A percentile compares a stretch with the other conserved stretches of the same genome.
Conservation (phyloP, 1,140 invertebrate species). For the Tenebrio molitor region DNA sequence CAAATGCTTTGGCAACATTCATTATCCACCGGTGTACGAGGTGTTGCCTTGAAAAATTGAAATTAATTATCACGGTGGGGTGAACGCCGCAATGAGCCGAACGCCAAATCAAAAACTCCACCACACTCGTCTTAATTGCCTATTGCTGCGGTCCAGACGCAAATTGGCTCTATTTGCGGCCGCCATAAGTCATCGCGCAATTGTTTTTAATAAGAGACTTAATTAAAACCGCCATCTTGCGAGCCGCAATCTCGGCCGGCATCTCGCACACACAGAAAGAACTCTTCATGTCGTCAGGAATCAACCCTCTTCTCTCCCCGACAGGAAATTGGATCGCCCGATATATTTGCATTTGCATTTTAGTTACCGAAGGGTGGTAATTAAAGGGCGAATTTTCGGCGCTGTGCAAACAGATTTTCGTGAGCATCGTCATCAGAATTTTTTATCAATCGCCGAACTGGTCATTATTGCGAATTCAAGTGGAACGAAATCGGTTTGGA, state of each 20-base stretch:
- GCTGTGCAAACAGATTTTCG: slow-evolving; percentile 11
- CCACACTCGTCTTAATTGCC: not conserved
- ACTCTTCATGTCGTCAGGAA: slow-evolving; percentile 20
- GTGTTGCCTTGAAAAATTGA: slow-evolving; percentile 48
- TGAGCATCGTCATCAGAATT: slow-evolving; percentile 38
- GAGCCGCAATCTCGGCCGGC: slow-evolving; percentile 18
- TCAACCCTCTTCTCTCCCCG: slow-evolving; percentile 26
- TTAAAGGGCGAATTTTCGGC: slow-evolving; percentile 2
- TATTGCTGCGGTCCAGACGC: not conserved
- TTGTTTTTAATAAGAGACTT: slow-evolving; percentile 41
- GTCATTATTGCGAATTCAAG: too few relatives aligned
- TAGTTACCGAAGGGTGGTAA: slow-evolving; percentile 13
- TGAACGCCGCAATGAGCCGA: slow-evolving; percentile 1
- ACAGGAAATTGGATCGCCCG: slow-evolving; percentile 23
- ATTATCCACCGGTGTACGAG: slow-evolving; percentile 24
- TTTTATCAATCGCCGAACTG: too few relatives aligned
- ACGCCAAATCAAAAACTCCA: slow-evolving; percentile 29
- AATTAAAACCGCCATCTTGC: slow-evolving; percentile 36
- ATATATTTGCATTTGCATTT: slow-evolving; percentile 19
- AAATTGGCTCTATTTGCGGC: slow-evolving; percentile 25
- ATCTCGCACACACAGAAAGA: slow-evolving; percentile 20
- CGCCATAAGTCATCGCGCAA: slow-evolving; percentile 38
- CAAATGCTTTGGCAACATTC: slow-evolving; percentile 53
- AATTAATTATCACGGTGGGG: slow-evolving; percentile 34
- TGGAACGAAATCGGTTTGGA: too few relatives aligned